phyloP scores from a whole-genome alignment of 2,797 vertebrate genomes.

The Adrianichthys oophorus region DNA sequence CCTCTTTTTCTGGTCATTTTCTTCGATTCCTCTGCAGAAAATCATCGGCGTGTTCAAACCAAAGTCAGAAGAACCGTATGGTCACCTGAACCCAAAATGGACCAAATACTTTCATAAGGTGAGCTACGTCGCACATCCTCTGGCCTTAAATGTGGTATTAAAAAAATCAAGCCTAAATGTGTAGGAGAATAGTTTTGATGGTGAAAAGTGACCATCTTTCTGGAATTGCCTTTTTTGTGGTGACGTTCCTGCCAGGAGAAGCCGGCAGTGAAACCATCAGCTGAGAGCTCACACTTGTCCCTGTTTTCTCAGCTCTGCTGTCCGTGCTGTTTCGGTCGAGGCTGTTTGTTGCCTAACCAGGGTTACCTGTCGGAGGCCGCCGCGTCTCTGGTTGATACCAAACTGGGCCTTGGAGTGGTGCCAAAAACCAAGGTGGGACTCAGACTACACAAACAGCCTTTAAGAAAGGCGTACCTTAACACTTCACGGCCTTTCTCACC shows the following conservation, averaged over 20 bases:
- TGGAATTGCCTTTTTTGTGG: too few species aligned
- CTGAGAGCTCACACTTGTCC: neutral
- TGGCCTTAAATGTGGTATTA: too few species aligned
- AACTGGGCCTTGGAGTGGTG: conserved; percentile 89
- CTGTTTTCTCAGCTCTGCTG: conserved; percentile 81
- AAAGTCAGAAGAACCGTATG: conserved; percentile 98
- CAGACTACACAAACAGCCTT: neutral
- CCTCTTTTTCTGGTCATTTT: neutral
- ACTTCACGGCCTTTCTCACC: too few species aligned
- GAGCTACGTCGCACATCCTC: neutral
- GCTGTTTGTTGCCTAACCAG: conserved; percentile 96
- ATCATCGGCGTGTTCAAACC: conserved; percentile 96
- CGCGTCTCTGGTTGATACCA: conserved; percentile 92
- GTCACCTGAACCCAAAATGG: conserved; percentile 98
- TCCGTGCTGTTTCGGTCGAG: conserved; percentile 96
- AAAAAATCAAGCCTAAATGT: too few species aligned
- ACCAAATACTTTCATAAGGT: conserved; percentile 98
- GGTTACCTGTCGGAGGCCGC: conserved; percentile 96
- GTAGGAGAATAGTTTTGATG: too few species aligned
- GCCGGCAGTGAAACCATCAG: neutral
- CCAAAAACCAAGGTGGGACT: conserved; percentile 93
- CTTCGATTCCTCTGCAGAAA: conserved; percentile 78
- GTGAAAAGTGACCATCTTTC: too few species aligned
- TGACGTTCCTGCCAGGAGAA: too few species aligned
- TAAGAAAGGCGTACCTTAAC: too few species aligned